Conservation (phyloP, 1,140 invertebrate species). For the Thaumatotibia leucotreta region DNA sequence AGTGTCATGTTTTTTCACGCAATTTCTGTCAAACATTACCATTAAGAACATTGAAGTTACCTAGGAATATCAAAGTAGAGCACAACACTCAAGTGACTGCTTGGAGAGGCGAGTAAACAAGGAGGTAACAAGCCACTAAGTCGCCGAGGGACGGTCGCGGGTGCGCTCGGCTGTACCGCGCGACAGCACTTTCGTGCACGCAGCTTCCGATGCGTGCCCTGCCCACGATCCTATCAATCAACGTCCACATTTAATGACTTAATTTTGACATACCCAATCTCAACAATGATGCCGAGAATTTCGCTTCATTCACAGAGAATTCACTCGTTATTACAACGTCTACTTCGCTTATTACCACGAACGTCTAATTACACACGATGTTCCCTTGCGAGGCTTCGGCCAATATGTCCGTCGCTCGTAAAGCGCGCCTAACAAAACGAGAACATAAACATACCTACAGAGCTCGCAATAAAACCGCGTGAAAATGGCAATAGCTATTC, state of each 20-base stretch:
- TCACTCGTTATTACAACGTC: conserved; percentile 31
- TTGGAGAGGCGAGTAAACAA: conserved; percentile 38
- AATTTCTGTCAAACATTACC: no score
- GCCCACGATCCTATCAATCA: conserved; percentile 57
- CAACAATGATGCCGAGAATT: conserved; percentile 35
- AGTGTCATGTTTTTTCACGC: no score
- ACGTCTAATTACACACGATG: conserved; percentile 49
- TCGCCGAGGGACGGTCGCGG: conserved; percentile 29
- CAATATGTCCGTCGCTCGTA: conserved; percentile 55
- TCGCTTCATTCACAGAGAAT: conserved; percentile 50
- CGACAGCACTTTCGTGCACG: conserved; percentile 39
- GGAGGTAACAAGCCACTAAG: conserved; percentile 38
- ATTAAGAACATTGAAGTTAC: background rate
- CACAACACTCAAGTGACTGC: background rate
- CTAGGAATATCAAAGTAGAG: background rate
- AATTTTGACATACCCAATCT: conserved; percentile 54
- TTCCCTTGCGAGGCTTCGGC: conserved; percentile 53
- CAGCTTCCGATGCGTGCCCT: conserved; percentile 54
- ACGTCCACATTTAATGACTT: conserved; percentile 65
- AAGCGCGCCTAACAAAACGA: conserved; percentile 51
- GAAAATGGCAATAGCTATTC: conserved; percentile 74
- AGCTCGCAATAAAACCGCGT: conserved; percentile 67
- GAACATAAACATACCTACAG: conserved; percentile 46
- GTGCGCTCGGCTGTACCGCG: conserved; percentile 11
- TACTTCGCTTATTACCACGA: conserved; percentile 36